phyloP scores from a whole-genome alignment of 2,113 vertebrate genomes.

The Orcinus orca region DNA sequence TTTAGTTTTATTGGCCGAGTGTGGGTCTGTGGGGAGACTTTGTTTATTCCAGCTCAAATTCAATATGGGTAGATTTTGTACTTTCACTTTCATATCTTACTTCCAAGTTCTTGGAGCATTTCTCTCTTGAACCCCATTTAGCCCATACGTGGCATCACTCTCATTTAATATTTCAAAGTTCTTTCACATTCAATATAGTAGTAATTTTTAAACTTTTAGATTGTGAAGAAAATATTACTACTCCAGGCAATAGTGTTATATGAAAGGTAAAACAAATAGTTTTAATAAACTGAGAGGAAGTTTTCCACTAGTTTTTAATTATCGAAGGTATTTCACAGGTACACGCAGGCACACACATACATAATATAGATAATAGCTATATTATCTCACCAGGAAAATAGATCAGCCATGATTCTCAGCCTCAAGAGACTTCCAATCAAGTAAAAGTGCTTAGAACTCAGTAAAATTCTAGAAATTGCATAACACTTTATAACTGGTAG shows the following conservation, averaged over 20 bases:
- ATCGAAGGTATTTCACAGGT: neutral
- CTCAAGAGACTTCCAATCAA: neutral
- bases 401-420: neutral
- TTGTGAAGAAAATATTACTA: neutral
- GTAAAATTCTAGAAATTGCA: neutral
- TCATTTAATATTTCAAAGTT: neutral
- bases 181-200: neutral
- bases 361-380: neutral
- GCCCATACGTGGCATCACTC: neutral
- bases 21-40: neutral
- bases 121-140: neutral
- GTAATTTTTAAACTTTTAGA: neutral
- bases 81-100: neutral
- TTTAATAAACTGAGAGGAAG: neutral
- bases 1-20: neutral
- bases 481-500: neutral
- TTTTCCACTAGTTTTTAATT: conserved; percentile 34
- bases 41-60: neutral
- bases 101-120: neutral
- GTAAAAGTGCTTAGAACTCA: neutral
- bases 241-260: neutral
- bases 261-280: conserved; percentile 36
- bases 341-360: neutral
- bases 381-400: neutral
- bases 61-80: neutral